Evolutionary conservation across 2,113 vertebrate species (phyloP), one percentile per base, ranked within the genome.

Genomic region (Taxidea taxus): DNA sequence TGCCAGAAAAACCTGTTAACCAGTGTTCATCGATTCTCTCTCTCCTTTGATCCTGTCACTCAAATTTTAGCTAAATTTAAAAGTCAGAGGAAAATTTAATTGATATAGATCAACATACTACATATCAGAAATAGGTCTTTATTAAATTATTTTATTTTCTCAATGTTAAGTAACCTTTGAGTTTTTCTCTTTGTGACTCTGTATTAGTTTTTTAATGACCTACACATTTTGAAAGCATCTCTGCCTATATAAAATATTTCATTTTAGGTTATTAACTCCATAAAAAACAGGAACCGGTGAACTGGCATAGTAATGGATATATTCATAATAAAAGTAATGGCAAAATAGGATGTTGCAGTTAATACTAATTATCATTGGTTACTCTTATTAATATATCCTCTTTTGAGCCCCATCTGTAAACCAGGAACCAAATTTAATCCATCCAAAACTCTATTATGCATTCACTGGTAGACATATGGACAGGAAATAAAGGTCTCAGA

Each of bases 11-110:
- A 77, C 37, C 34, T 83, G 37, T 84, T 91, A 78, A 90, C 89
- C 29, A 58, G 12, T n/a, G 44, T 87, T 91, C 42, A 44, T 56
- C 81, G 31, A 18, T n/a, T 87, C 5, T 42, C 34, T 58, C 31
- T 66, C 68, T 87, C 12, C 14, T 96, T 93, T 75, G 6, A 74
- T 87, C 39, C 9, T 97, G 84, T 96, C 27, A 78, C 10, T 93
- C 23, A 54, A 64, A 56, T 82, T 83, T 95, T 74, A 39, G 74
- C 54, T 42, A 54, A 80, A 94, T 93, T 92, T 29, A 77, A 23
- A 84, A 27, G n/a, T 84, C 34, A 39, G 60, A 87, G 49, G 7
- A 68, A 95, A 90, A 83, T 34, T 25, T 75, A 82, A 87, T 51
- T 10, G 2, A 78, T 47, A 25, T 20, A 54, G 1, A 90, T 13